Conservation (phyloP, 2,888 invertebrate genomes). For the Ypsolopha sequella region DNA sequence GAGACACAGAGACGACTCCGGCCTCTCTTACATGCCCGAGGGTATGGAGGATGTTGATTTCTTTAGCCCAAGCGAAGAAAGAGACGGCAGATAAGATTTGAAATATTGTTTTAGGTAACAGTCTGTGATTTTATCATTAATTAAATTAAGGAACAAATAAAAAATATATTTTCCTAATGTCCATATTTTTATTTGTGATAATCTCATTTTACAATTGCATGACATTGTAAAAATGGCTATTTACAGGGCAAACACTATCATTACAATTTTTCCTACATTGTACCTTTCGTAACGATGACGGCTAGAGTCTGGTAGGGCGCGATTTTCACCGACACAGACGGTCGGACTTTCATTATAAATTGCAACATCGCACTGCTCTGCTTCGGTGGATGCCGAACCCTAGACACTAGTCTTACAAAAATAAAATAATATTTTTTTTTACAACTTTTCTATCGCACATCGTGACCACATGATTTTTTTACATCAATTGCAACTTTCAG, state of each 20-base stretch:
- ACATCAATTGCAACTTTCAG: not conserved
- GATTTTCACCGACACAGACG: too few species aligned
- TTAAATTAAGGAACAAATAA: too few species aligned
- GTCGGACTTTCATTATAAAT: too few species aligned
- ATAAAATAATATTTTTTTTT: constrained; percentile 57
- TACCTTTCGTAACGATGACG: constrained; percentile 55
- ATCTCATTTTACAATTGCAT: constrained; percentile 65
- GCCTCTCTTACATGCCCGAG: constrained; percentile 76
- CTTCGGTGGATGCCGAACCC: constrained; percentile 15
- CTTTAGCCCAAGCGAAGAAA: constrained; percentile 31
- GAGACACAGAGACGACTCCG: constrained; percentile 64
- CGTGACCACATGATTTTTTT: constrained; percentile 18
- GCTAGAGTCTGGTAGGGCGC: constrained; percentile 16
- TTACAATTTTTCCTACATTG: constrained; percentile 57
- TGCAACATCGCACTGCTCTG: too few species aligned
- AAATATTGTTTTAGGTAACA: not conserved
- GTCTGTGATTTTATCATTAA: not conserved
- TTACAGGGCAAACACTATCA: constrained; percentile 56
- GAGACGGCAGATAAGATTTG: not conserved
- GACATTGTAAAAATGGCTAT: constrained; percentile 64
- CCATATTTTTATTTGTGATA: constrained; percentile 22
- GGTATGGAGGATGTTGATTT: constrained; percentile 74
- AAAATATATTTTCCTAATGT: too few species aligned
- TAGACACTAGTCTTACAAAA: constrained; percentile 55
- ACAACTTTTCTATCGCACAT: constrained; percentile 53